Conservation (phyloP, 2,797 vertebrate genomes). For the Delichon dasypus region DNA sequence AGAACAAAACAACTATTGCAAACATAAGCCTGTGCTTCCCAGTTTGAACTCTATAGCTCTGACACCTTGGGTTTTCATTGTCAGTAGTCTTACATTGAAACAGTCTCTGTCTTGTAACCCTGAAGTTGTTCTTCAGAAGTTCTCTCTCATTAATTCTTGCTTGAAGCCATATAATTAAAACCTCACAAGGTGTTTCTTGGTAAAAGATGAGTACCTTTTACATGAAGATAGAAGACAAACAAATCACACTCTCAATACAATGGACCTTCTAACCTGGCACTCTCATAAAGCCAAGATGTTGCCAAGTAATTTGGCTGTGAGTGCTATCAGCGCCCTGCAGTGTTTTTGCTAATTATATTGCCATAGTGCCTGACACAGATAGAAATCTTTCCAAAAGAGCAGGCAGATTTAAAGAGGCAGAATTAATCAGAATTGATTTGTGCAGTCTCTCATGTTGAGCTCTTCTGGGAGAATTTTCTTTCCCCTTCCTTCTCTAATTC, state of each 20-base stretch:
- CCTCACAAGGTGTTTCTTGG: not conserved
- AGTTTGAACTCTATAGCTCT: not conserved
- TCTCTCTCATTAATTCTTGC: slow-evolving; percentile 34
- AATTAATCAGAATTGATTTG: slow-evolving; percentile 80
- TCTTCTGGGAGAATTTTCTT: slow-evolving; percentile 43
- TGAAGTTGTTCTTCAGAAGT: slow-evolving; percentile 21
- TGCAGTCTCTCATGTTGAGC: slow-evolving; percentile 54
- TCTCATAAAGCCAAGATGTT: not conserved
- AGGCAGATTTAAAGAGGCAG: slow-evolving; percentile 72
- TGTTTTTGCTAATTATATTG: slow-evolving; percentile 72
- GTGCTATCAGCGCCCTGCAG: slow-evolving; percentile 59
- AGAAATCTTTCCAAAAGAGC: slow-evolving; percentile 71
- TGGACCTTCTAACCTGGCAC: slow-evolving; percentile 22
- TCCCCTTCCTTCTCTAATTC: slow-evolving; percentile 14
- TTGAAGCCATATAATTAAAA: slow-evolving; percentile 36
- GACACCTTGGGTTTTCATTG: not conserved
- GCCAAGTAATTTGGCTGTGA: slow-evolving; percentile 28
- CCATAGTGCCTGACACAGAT: slow-evolving; percentile 58
- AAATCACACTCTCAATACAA: not conserved
- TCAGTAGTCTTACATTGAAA: not conserved
- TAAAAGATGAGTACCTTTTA: slow-evolving; percentile 30
- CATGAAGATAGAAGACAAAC: not conserved
- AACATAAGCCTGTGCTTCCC: not conserved
- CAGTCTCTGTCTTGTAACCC: not conserved
- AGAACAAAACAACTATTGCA: not conserved